A percentile compares a stretch with the other conserved stretches of the same genome.
phyloP scores from a whole-genome alignment of 2,888 invertebrate species.

The Catonia carolina region DNA sequence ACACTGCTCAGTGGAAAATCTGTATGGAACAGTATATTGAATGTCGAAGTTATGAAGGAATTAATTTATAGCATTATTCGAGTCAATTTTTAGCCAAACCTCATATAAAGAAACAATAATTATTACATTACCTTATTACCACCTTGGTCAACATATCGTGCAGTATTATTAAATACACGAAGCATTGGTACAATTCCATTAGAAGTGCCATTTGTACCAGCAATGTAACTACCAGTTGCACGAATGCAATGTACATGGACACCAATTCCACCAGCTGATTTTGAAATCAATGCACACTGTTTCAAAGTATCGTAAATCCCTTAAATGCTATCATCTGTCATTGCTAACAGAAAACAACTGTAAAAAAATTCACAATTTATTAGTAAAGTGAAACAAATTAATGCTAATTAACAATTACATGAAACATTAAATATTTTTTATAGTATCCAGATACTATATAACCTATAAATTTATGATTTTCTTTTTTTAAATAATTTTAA shows the following conservation, averaged over 20 bases:
- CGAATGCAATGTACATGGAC: slow-evolving; percentile 93
- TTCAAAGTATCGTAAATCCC: slow-evolving; percentile 90
- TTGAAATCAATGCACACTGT: slow-evolving; percentile 91
- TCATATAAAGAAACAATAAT: neutral
- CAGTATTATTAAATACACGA: slow-evolving; percentile 90
- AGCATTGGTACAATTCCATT: slow-evolving; percentile 96
- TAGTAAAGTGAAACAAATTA: neutral
- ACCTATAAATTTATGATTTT: no score
- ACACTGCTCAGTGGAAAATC: no score
- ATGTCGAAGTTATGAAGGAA: no score
- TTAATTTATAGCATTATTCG: no score
- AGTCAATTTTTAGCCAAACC: no score
- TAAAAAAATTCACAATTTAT: slow-evolving; percentile 11
- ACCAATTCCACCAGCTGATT: slow-evolving; percentile 96
- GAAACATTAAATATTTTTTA: slow-evolving; percentile 1
- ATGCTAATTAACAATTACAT: no score
- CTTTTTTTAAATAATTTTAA: no score
- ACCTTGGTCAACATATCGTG: slow-evolving; percentile 95
- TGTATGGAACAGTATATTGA: no score
- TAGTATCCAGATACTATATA: no score
- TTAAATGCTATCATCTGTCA: slow-evolving; percentile 91
- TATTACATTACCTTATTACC: slow-evolving; percentile 80
- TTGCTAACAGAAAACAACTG: slow-evolving; percentile 89
- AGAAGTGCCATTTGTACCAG: slow-evolving; percentile 89
- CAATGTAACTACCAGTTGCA: slow-evolving; percentile 84